phyloP scores from a whole-genome alignment of 2,113 vertebrate species.

The Origma solitaria region DNA sequence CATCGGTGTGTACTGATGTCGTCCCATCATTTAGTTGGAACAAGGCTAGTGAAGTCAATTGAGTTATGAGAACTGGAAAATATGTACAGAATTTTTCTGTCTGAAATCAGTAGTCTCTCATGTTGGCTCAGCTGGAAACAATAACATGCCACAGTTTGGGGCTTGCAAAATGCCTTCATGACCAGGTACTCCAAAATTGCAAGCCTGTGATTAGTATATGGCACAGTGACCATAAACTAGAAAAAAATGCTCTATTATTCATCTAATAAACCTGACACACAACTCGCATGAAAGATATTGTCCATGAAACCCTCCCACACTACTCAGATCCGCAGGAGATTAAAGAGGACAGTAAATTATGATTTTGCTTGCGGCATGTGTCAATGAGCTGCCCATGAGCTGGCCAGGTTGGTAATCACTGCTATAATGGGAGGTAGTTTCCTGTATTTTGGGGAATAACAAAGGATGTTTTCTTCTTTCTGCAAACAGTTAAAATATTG shows the following conservation, averaged over 20 bases:
- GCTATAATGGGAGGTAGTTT: neutral
- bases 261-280: neutral
- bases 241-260: neutral
- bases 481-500: neutral
- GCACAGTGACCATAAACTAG: neutral
- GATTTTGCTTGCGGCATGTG: neutral
- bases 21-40: neutral
- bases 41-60: neutral
- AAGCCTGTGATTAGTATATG: neutral
- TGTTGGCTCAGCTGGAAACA: neutral
- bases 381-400: neutral
- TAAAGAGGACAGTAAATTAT: neutral
- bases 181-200: neutral
- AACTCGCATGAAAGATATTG: neutral
- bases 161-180: neutral
- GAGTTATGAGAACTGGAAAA: neutral
- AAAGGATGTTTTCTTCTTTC: neutral
- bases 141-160: neutral
- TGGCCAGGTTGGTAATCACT: neutral
- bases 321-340: neutral
- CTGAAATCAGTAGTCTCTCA: neutral
- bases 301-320: neutral
- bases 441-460: neutral
- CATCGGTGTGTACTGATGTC: neutral
- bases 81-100: neutral